Evolutionary conservation across 2,797 vertebrate species (phyloP), one percentile per base, ranked within the genome.

Genomic region (Helostoma temminkii): DNA sequence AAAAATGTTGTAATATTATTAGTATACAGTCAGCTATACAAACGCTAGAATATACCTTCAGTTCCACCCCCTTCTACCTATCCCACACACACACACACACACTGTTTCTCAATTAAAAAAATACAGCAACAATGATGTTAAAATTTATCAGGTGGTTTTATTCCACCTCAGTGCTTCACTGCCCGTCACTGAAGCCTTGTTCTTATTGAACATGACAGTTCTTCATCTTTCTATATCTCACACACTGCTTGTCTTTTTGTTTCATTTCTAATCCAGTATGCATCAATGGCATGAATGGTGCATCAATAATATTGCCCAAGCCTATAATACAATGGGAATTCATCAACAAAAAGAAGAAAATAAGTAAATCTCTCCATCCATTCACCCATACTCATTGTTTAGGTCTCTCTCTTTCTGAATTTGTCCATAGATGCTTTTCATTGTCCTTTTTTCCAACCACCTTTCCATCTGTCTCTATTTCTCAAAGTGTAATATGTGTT

Each of bases 71-170:
- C n/a, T n/a, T n/a, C n/a, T n/a, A n/a, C n/a, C n/a, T n/a, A n/a
- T n/a, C n/a, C n/a, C 30, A n/a, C 41, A 66, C 54, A 10, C 16
- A 12, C 22, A 9, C 24, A 21, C 39, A 6, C 71, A 43, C 61
- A 43, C 58, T 11, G 14, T 56, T 63, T 64, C 53, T 56, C 54
- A 49, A 26, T 63, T 56, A 22, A 42, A 24, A 57, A 84, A 80
- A 71, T 69, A 71, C 15, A 49, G 67, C 42, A 67, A 63, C 19
- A 1, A 55, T 58, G 41, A 74, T 66, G 50, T 80, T 71, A 48
- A 83, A 80, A 83, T 74, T 39, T 84, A 85, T 82, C 71, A 75
- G 72, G 47, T 66, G 60, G 43, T 64, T 85, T 89, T 73, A 77
- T 85, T 85, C 79, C 72, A 82, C 49, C 56, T 72, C 62, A 32